These are phyloP conservation scores for Anolis apletophallus DNA, from an alignment of 2,797 vertebrate genomes.

Conservation along the genomic window DNA sequence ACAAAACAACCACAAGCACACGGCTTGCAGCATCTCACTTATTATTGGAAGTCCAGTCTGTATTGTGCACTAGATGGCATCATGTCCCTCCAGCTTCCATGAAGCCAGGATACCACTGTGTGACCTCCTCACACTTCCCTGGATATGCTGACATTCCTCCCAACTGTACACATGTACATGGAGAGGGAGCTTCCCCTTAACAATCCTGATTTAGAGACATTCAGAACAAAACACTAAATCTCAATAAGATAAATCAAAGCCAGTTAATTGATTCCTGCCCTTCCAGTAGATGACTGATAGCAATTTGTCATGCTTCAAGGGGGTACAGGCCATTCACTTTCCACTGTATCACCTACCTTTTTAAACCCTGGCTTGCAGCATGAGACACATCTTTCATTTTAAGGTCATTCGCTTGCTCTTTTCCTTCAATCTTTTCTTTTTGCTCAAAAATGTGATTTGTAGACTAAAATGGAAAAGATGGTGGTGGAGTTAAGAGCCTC, in stretches of 20 bases:
- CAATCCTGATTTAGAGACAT: background rate
- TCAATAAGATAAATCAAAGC: background rate
- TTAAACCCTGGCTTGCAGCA: no score
- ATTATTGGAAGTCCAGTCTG: background rate
- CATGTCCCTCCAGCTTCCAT: background rate
- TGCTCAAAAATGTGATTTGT: background rate
- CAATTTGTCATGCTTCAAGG: background rate
- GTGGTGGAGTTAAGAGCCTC: no score
- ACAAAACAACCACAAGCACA: background rate
- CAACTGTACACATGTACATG: no score
- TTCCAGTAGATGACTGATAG: background rate
- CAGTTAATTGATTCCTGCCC: background rate
- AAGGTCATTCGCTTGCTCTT: no score
- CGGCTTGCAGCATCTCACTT: background rate
- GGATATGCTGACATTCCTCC: background rate
- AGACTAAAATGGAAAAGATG: background rate
- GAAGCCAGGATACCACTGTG: background rate
- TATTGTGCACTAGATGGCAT: background rate
- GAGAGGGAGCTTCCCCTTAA: no score
- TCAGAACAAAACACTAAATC: background rate
- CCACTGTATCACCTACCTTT: no score
- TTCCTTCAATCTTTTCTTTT: background rate
- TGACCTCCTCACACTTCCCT: background rate
- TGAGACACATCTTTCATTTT: no score
- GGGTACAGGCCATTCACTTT: background rate